Conservation (phyloP, 2,888 invertebrate species). For the Coleophora deauratella region DNA sequence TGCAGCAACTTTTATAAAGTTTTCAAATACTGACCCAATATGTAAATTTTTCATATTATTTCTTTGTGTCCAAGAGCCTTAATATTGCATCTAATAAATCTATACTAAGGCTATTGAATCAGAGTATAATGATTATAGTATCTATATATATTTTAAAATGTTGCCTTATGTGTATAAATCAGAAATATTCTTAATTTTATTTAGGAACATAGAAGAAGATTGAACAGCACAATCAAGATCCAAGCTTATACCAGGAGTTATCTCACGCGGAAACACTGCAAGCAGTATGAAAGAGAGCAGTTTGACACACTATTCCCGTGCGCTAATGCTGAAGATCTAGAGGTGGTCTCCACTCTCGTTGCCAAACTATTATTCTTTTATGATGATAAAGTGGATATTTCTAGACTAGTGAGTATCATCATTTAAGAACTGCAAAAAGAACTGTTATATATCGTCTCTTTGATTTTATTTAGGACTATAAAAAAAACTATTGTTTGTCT, state of each 20-base stretch:
- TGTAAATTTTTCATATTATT: too few relatives aligned
- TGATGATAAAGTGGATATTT: conserved; percentile 75
- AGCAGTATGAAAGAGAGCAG: conserved; percentile 76
- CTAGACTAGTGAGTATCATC: conserved; percentile 55
- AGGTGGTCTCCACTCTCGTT: conserved; percentile 72
- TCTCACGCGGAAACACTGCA: conserved; percentile 78
- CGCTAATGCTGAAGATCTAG: conserved; percentile 55
- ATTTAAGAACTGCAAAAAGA: neutral
- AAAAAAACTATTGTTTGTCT: too few relatives aligned
- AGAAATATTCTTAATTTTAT: conserved; percentile 13
- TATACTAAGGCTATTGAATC: too few relatives aligned
- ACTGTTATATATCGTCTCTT: too few relatives aligned
- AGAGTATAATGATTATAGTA: too few relatives aligned
- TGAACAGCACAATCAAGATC: conserved; percentile 84
- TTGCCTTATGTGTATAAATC: too few relatives aligned
- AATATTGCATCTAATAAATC: too few relatives aligned
- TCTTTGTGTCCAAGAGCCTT: too few relatives aligned
- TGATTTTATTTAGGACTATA: too few relatives aligned
- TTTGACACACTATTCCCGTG: conserved; percentile 78
- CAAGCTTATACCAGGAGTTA: conserved; percentile 88
- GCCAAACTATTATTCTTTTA: conserved; percentile 86
- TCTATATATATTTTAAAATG: too few relatives aligned
- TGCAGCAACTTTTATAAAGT: too few relatives aligned
- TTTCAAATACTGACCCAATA: too few relatives aligned
- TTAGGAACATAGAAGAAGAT: conserved; percentile 80